These are phyloP conservation scores for Ptyas mucosa DNA, from an alignment of 2,113 vertebrate species.

Conservation along the genomic window DNA sequence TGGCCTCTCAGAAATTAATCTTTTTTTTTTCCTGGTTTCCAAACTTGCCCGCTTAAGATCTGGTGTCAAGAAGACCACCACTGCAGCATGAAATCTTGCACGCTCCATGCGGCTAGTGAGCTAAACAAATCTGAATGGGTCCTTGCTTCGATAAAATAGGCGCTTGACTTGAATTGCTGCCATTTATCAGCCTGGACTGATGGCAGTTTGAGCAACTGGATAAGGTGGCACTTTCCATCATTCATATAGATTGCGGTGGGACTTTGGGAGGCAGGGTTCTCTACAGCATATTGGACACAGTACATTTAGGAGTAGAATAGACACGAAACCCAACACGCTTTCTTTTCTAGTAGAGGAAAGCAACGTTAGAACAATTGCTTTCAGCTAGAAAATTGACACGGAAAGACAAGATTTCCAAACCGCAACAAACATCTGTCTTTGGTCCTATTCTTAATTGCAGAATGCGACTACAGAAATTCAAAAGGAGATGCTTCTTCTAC, in stretches of 20 bases:
- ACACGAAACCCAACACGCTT: neutral
- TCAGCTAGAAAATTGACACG: neutral
- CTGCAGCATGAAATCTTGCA: neutral
- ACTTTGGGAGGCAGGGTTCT: slow-evolving; percentile 4
- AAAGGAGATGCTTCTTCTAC: neutral
- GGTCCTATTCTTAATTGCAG: neutral
- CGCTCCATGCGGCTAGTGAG: neutral
- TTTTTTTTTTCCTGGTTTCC: neutral
- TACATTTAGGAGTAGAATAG: neutral
- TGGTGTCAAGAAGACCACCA: neutral
- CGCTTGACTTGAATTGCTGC: slow-evolving; percentile 20
- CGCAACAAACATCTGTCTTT: neutral
- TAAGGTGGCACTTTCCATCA: slow-evolving; percentile 17
- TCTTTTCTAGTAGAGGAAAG: neutral
- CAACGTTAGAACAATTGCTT: neutral
- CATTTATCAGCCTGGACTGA: slow-evolving; percentile 11
- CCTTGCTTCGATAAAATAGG: slow-evolving; percentile 17
- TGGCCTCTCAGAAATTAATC: neutral
- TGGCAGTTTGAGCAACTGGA: slow-evolving; percentile 28
- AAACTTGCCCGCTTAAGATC: neutral
- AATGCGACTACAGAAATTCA: neutral
- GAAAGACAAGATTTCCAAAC: neutral
- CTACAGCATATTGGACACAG: neutral
- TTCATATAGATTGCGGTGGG: slow-evolving; percentile 20
- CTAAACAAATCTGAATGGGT: neutral